A percentile compares a stretch with the other conserved stretches of the same genome.
Conservation (phyloP, 2,888 invertebrate species). For the Dolichomitus sp. region DNA sequence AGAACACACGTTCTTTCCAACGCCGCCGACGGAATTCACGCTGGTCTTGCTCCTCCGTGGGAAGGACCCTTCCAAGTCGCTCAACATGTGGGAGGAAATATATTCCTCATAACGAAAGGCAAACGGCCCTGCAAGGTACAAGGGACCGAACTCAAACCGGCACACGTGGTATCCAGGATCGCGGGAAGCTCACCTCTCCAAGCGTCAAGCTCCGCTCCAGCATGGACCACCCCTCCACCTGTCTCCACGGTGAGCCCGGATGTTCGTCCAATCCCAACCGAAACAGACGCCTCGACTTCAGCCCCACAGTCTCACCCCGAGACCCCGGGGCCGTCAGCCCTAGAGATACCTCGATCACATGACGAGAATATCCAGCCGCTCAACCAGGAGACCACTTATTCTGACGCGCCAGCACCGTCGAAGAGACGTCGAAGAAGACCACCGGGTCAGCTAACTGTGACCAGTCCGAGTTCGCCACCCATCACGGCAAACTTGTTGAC, state of each 20-base stretch:
- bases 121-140: not conserved
- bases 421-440: too few species aligned
- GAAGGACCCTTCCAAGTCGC: slow-evolving; percentile 1
- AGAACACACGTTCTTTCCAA: not conserved
- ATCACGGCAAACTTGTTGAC: too few species aligned
- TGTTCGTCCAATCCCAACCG: not conserved
- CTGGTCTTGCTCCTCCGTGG: not conserved
- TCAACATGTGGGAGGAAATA: not conserved
- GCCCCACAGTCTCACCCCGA: too few species aligned
- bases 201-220: not conserved
- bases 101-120: not conserved
- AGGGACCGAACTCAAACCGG: not conserved
- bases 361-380: too few species aligned
- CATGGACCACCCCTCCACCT: not conserved
- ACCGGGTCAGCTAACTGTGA: too few species aligned
- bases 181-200: not conserved
- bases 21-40: not conserved
- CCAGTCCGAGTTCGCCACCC: too few species aligned
- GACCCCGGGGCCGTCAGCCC: too few species aligned
- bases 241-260: not conserved
- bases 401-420: too few species aligned
- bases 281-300: not conserved
- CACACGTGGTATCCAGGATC: not conserved
- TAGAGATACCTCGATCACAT: too few species aligned
- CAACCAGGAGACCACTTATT: too few species aligned